phyloP scores from a whole-genome alignment of 2,797 vertebrate genomes.

The Adrianichthys oophorus region DNA sequence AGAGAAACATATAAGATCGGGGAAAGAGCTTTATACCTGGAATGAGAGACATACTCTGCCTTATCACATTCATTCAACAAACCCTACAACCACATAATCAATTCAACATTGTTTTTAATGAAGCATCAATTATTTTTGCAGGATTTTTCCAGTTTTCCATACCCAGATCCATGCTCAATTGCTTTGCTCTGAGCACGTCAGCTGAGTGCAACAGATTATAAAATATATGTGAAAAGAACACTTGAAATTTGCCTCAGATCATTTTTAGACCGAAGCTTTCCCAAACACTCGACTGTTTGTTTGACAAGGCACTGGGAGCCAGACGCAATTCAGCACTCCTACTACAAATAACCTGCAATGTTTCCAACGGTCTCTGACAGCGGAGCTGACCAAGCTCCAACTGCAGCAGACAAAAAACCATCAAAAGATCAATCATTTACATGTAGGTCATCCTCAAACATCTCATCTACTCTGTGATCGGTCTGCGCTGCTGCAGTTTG shows the following conservation, averaged over 20 bases:
- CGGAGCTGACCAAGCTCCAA: conserved; percentile 25
- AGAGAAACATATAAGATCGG: too few species aligned
- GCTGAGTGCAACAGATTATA: too few species aligned
- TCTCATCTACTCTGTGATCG: not conserved
- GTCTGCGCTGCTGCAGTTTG: too few species aligned
- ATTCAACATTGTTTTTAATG: too few species aligned
- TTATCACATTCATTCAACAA: too few species aligned
- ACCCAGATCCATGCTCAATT: too few species aligned
- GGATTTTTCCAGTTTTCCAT: too few species aligned
- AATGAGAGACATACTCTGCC: too few species aligned
- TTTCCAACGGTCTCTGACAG: conserved; percentile 36
- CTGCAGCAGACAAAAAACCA: conserved; percentile 9
- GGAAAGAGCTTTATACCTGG: too few species aligned
- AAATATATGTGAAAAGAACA: conserved; percentile 3
- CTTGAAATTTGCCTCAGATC: conserved; percentile 11
- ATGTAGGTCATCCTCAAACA: conserved; percentile 6
- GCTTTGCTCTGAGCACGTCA: too few species aligned
- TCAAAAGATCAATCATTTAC: conserved; percentile 9
- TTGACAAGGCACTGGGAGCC: conserved; percentile 20
- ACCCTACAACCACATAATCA: too few species aligned
- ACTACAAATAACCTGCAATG: conserved; percentile 21
- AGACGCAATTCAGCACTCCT: conserved; percentile 20
- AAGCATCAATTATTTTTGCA: too few species aligned
- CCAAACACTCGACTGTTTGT: conserved; percentile 28
- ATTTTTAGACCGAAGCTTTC: conserved; percentile 29